Conservation (phyloP, 2,113 vertebrate species). For the Hoplias malabaricus region DNA sequence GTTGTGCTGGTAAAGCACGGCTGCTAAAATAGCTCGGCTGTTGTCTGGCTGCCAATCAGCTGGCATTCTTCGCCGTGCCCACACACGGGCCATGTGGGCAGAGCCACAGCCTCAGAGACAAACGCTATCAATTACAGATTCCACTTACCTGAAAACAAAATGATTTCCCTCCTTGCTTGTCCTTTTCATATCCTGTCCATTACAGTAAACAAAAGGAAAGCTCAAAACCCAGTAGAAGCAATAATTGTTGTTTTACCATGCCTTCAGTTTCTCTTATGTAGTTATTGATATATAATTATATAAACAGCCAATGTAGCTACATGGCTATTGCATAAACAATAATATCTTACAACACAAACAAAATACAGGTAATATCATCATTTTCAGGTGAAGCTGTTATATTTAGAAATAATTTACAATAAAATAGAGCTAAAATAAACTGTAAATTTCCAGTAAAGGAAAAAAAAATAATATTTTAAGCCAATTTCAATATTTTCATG, state of each 20-base stretch:
- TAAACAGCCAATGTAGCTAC: neutral
- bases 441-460: no score
- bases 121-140: constrained; percentile 22
- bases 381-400: no score
- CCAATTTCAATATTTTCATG: no score
- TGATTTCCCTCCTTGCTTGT: neutral
- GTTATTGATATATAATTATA: neutral
- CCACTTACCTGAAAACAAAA: constrained; percentile 20
- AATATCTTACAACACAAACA: no score
- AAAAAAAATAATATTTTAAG: no score
- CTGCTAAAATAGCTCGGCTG: constrained; percentile 23
- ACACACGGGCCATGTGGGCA: constrained; percentile 31
- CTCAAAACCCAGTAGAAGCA: no score
- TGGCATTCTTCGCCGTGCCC: constrained; percentile 23
- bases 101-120: constrained; percentile 11
- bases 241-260: neutral
- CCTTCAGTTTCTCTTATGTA: neutral
- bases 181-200: neutral
- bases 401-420: no score
- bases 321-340: no score
- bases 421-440: no score
- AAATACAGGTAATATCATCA: no score
- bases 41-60: constrained; percentile 37
- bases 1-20: constrained; percentile 11
- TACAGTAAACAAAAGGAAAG: neutral